Percentiles rank a stretch among this genome's conserved stretches.
phyloP scores from a whole-genome alignment of 37 sponge, comb jelly and placozoan genomes.

The Lycopodina hypogea region DNA sequence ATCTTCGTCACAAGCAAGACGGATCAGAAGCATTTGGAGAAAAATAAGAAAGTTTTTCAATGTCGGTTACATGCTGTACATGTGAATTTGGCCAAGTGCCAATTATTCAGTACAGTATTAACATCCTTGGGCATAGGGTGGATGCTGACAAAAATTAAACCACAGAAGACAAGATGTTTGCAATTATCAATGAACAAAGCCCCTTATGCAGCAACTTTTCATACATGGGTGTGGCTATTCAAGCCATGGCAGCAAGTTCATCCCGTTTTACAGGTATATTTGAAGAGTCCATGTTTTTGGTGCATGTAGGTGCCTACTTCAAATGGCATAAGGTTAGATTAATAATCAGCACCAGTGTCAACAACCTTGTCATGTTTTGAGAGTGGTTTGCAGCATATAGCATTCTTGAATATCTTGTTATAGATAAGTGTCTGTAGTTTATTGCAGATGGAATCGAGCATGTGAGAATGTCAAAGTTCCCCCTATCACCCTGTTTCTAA shows the following conservation, averaged over 20 bases:
- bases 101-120: no score
- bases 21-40: no score
- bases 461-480: background rate
- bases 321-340: background rate
- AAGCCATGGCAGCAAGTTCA: constrained; percentile 23
- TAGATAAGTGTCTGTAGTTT: background rate
- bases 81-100: no score
- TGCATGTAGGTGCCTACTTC: no score
- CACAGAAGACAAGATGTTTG: no score
- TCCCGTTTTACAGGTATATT: constrained; percentile 1
- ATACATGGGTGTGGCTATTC: constrained; percentile 12
- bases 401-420: background rate
- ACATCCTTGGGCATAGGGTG: no score
- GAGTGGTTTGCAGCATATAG: background rate
- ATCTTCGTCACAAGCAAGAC: no score
- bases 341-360: background rate
- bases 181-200: no score
- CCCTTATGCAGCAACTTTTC: constrained; percentile 5
- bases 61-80: no score
- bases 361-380: background rate
- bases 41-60: no score
- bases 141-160: no score
- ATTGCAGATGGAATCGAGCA: background rate
- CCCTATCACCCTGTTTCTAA: constrained; percentile 1
- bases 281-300: no score